A percentile compares a stretch with the other conserved stretches of the same genome.
These are phyloP conservation scores for Tinea trinotella DNA, from an alignment of 2,888 invertebrate genomes.

Conservation along the genomic window DNA sequence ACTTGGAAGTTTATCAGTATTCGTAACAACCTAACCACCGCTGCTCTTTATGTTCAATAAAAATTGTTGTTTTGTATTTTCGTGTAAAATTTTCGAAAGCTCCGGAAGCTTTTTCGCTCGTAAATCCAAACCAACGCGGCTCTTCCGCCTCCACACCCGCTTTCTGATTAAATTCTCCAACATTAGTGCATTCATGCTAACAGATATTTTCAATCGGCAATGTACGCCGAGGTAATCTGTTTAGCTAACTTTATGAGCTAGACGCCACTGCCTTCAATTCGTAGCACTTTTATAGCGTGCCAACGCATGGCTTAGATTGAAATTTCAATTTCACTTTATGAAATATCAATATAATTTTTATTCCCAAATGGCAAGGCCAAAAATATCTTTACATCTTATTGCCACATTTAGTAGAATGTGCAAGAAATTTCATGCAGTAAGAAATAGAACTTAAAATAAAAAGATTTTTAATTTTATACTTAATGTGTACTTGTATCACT, in stretches of 20 bases:
- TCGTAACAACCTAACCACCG: neutral
- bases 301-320: neutral
- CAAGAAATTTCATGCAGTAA: too few relatives aligned
- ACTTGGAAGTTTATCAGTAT: neutral
- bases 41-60: conserved; percentile 9
- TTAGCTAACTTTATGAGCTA: conserved; percentile 12
- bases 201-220: conserved; percentile 42
- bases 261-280: neutral
- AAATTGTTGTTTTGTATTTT: conserved; percentile 17
- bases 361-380: too few relatives aligned
- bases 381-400: too few relatives aligned
- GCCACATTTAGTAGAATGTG: too few relatives aligned
- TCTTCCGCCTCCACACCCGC: conserved; percentile 37
- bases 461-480: too few relatives aligned
- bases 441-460: too few relatives aligned
- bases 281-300: conserved; percentile 2
- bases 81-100: conserved; percentile 32
- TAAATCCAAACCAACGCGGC: conserved; percentile 43
- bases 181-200: conserved; percentile 49
- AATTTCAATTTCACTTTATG: neutral
- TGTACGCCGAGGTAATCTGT: conserved; percentile 9
- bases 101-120: conserved; percentile 48
- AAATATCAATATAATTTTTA: too few relatives aligned
- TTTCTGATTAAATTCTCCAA: conserved; percentile 48
- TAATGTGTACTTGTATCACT: too few relatives aligned